Base-by-base conservation (phyloP, 2,113 vertebrate species). In the Perca fluviatilis region DNA sequence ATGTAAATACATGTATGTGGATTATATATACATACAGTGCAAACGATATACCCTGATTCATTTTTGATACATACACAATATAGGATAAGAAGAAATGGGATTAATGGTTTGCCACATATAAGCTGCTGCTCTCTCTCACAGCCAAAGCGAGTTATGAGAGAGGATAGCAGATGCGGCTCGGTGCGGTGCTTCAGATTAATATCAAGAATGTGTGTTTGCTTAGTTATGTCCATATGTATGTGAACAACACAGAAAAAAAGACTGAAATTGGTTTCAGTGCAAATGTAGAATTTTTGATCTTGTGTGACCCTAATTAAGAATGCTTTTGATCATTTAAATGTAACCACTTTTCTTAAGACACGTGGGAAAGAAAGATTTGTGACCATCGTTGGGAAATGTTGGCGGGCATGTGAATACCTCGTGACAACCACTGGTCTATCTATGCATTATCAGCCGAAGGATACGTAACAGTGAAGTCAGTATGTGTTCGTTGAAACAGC, bases 371-470 rank as follows among this genome's bases (percentile, higher is more conserved):
- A 83, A 74, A 77, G 71, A 43, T 85, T 65, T 40, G 72, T 43
- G 89, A 83, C 84, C 79, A 72, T 25, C 3, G 76, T 64, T 43
- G 60, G 79, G 72, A 78, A 63, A 27, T 73, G 61, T 80, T 65
- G 80, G 80, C 79, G 51, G 75, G 86, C 89, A 77, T 92, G 91
- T 71, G 80, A 93, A 90, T 93, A 94, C 92, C 91, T 94, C 94
- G 78, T 83, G 89, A 92, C 91, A 87, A 86, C 91, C 86, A 91
- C 91, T 89, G 91, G 93, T 89, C 92, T 91, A 94, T 94, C 95
- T 95, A 95, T 96, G 94, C 94, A 95, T 94, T 86, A 90, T 91
- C 90, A 89, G 87, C 83, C 79, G 81, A 80, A 83, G 50, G 79
- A 85, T 80, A 73, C 68, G 75, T 46, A 81, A 79, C 73, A 80